A percentile compares a stretch with the other conserved stretches of the same genome.
phyloP scores from a whole-genome alignment of 2,113 vertebrate genomes.

The Trinectes maculatus region DNA sequence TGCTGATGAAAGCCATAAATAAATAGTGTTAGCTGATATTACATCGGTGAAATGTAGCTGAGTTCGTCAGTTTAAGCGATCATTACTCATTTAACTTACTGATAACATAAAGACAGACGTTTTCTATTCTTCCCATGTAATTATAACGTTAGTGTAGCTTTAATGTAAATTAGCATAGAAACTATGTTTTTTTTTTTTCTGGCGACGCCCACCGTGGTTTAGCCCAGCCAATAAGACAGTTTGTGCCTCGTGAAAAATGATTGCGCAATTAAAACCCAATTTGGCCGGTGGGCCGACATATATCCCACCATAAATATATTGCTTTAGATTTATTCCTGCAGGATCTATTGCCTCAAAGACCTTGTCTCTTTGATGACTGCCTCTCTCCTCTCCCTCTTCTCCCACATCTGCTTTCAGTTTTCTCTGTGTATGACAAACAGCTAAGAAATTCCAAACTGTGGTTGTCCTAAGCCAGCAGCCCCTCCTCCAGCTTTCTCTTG shows the following conservation, averaged over 20 bases:
- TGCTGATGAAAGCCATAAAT: not conserved
- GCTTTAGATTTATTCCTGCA: conserved; percentile 55
- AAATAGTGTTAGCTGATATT: not conserved
- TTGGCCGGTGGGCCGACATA: conserved; percentile 24
- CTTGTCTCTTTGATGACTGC: conserved; percentile 57
- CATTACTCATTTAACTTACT: conserved; percentile 35
- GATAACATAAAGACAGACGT: conserved; percentile 38
- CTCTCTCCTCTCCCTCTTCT: conserved; percentile 48
- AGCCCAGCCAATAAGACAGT: conserved; percentile 37
- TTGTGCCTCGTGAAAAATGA: conserved; percentile 40
- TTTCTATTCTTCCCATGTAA: conserved; percentile 43
- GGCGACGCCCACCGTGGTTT: conserved; percentile 29
- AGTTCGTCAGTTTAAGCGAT: conserved; percentile 15
- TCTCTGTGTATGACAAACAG: conserved; percentile 82
- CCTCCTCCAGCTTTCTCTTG: conserved; percentile 76
- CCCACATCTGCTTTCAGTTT: conserved; percentile 85
- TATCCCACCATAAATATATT: conserved; percentile 54
- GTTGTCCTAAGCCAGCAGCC: conserved; percentile 70
- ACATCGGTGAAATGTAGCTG: conserved; percentile 2
- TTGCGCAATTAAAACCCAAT: conserved; percentile 49
- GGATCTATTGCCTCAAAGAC: conserved; percentile 62
- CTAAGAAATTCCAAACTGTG: conserved; percentile 81
- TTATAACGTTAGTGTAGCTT: conserved; percentile 54
- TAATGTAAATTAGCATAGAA: conserved; percentile 33
- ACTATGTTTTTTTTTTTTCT: conserved; percentile 24